Evolutionary conservation across 2,113 vertebrate species (phyloP), one percentile per base, ranked within the genome.

Genomic region (Phoxinus phoxinus): DNA sequence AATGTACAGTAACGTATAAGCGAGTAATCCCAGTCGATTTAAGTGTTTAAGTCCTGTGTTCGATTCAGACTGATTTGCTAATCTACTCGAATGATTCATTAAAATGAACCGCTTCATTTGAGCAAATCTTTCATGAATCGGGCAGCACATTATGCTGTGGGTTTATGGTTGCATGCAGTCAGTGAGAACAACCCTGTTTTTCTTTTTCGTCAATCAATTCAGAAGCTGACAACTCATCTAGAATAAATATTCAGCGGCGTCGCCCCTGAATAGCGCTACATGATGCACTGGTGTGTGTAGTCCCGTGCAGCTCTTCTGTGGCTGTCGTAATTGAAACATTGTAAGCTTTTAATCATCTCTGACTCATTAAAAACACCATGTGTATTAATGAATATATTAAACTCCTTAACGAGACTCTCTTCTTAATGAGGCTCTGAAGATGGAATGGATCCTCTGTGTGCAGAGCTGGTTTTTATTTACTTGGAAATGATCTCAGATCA

Each of bases 271-370:
- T 74, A 74, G 23, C 23, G 1, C 72, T 48, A 74, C 41, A 48
- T 48, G 37, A 74, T 74, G 13, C 74, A 53, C 74, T 76, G 74
- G 17, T 51, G 46, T 51, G 74, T 53, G 69, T 37, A 41, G 35
- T 72, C 35, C 69, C 69, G 4, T 41, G 44, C 44, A 76, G 74
- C 74, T 76, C 48, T 53, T 76, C 74, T 32, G 58, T 61, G 56
- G 71, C 84, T 85, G 90, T 86, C 86, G 78, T 90, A 90, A 93
- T 89, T 92, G 90, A 90, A 88, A 90, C 89, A 89, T 91, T 91
- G 91, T 90, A 90, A 82, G 90, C 88, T 90, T 91, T 94, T 92
- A 94, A 94, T 94, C 91, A 90, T 87, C 63, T 30, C 86, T 86
- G 88, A 88, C 81, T 91, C 67, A 90, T 91, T 91, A 91, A 89